Percentiles rank a stretch among this genome's conserved stretches.
Conservation (phyloP, 2,797 vertebrate genomes). For the Simalia tracyae region DNA sequence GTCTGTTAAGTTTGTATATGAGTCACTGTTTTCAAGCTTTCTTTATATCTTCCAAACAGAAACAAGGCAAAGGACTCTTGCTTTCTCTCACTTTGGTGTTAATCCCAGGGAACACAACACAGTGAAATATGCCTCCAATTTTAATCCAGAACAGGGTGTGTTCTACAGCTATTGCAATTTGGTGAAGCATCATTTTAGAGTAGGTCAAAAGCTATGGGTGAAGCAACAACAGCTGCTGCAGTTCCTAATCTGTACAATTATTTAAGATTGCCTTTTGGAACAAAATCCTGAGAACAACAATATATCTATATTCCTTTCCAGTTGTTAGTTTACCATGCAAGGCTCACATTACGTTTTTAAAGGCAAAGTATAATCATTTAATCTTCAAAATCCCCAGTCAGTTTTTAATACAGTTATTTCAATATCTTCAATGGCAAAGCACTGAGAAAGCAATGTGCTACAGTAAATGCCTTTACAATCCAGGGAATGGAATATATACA, state of each 20-base stretch:
- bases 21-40: not conserved
- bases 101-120: not conserved
- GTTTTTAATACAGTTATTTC: not conserved
- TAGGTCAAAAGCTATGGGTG: not conserved
- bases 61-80: not conserved
- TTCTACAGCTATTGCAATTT: not conserved
- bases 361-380: not conserved
- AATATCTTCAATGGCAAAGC: not conserved
- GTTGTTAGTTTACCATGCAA: not conserved
- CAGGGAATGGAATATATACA: not conserved
- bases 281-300: not conserved
- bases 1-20: not conserved
- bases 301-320: conserved; percentile 9
- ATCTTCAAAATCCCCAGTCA: not conserved
- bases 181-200: not conserved
- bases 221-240: not conserved
- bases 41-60: not conserved
- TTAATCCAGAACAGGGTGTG: not conserved
- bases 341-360: not conserved
- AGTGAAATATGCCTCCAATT: not conserved
- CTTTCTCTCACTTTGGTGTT: not conserved
- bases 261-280: conserved; percentile 8
- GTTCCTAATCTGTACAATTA: not conserved
- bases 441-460: not conserved
- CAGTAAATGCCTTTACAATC: not conserved